A percentile compares a stretch with the other conserved stretches of the same genome.
Evolutionary conservation across 2,888 invertebrate genomes (phyloP).

Genomic region (Smittia sp.): DNA sequence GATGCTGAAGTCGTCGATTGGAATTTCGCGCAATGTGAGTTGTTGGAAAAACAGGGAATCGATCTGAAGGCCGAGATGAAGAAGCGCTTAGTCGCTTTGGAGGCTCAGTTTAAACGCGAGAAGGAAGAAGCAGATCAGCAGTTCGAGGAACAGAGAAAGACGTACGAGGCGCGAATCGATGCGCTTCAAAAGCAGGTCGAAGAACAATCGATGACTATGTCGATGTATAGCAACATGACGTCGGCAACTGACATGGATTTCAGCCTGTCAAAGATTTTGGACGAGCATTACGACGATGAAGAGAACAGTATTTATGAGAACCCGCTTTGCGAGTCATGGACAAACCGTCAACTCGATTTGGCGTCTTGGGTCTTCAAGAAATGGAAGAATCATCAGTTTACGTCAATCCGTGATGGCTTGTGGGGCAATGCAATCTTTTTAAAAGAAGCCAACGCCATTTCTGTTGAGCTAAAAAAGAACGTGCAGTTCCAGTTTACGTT

Average conservation of each 20-base stretch:
- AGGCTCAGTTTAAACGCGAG: conserved; percentile 94
- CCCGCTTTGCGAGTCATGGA: conserved; percentile 95
- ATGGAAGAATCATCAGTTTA: conserved; percentile 99
- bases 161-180: conserved; percentile 96
- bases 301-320: conserved; percentile 72
- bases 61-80: conserved; percentile 98
- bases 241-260: conserved; percentile 61
- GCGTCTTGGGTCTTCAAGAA: conserved; percentile 96
- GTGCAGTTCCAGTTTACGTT: conserved; percentile 99
- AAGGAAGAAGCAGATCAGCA: conserved; percentile 94
- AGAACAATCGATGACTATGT: conserved; percentile 97
- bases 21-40: conserved; percentile 97
- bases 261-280: conserved; percentile 73
- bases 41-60: conserved; percentile 96
- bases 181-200: conserved; percentile 97
- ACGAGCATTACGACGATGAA: conserved; percentile 83
- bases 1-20: conserved; percentile 77
- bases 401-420: conserved; percentile 95
- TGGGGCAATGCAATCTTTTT: conserved; percentile 99
- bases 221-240: conserved; percentile 78
- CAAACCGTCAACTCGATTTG: conserved; percentile 89
- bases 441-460: conserved; percentile 99
- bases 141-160: conserved; percentile 96
- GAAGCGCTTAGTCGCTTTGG: conserved; percentile 84
- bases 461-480: conserved; percentile 97